These are phyloP conservation scores for Drosophila chauvacae DNA, from an alignment of 1,140 invertebrate genomes.

Conservation along the genomic window DNA sequence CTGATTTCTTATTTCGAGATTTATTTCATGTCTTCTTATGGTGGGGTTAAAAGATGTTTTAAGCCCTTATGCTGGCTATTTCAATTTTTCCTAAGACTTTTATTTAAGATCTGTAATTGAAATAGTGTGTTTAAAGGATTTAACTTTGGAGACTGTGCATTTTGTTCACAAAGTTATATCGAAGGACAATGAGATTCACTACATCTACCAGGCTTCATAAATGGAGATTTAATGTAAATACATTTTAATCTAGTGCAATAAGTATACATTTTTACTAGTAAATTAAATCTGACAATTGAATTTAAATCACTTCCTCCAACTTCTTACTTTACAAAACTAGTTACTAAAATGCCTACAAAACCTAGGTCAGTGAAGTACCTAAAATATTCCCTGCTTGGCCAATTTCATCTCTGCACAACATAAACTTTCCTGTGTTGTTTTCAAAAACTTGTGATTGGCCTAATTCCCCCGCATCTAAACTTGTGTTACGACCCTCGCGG, in stretches of 20 bases:
- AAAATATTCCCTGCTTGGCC: not conserved
- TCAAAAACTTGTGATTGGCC: constrained; percentile 26
- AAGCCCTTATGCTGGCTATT: not conserved
- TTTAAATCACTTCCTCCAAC: no score
- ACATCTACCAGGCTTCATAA: no score
- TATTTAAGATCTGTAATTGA: not conserved
- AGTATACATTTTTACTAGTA: no score
- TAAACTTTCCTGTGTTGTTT: constrained; percentile 8
- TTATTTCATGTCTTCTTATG: not conserved
- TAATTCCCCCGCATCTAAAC: constrained; percentile 18
- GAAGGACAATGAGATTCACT: not conserved
- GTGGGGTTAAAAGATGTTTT: not conserved
- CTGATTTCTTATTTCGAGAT: not conserved
- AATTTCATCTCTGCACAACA: not conserved
- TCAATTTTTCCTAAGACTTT: not conserved
- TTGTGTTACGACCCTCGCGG: constrained; percentile 39
- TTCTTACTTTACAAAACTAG: no score
- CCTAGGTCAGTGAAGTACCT: not conserved
- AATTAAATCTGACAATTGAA: no score
- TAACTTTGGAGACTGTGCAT: not conserved
- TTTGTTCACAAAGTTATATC: not conserved
- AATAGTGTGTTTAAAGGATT: not conserved
- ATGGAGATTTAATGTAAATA: no score
- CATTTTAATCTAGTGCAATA: no score
- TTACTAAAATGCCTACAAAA: no score